These are phyloP conservation scores for Mungos mungo DNA, from an alignment of 2,113 vertebrate species.

Conservation along the genomic window DNA sequence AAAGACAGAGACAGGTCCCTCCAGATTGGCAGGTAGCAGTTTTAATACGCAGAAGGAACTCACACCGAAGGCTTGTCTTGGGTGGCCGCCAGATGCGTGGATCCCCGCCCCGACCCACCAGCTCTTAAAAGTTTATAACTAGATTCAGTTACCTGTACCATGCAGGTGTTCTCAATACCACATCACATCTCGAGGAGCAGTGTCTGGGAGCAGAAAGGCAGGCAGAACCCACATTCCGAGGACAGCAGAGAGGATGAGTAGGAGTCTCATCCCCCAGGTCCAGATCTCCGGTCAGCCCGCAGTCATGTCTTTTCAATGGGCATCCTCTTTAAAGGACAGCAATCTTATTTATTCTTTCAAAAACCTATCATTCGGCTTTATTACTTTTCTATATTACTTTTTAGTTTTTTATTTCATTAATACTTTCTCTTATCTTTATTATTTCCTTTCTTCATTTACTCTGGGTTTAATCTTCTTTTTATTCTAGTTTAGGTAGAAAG, in stretches of 20 bases:
- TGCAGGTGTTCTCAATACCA: background rate
- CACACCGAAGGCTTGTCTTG: background rate
- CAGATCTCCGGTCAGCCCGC: background rate
- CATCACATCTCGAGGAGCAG: background rate
- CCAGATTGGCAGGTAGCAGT: background rate
- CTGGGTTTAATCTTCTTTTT: background rate
- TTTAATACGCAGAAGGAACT: background rate
- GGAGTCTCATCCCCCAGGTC: background rate
- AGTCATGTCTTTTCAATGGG: background rate
- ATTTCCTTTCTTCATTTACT: background rate
- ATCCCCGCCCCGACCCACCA: background rate
- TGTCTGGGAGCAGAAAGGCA: background rate
- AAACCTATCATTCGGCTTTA: background rate
- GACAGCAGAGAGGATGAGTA: background rate
- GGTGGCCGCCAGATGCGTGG: background rate
- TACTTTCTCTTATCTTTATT: background rate
- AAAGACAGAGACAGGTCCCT: background rate
- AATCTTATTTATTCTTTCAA: slow-evolving; percentile 1
- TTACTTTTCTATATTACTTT: background rate
- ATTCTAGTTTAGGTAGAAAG: background rate
- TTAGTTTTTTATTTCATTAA: background rate
- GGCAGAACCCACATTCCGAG: background rate
- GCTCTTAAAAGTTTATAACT: background rate
- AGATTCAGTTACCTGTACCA: background rate
- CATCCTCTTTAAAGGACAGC: background rate